Evolutionary conservation across 2,113 vertebrate genomes (phyloP).

Genomic region (Cololabis saira): DNA sequence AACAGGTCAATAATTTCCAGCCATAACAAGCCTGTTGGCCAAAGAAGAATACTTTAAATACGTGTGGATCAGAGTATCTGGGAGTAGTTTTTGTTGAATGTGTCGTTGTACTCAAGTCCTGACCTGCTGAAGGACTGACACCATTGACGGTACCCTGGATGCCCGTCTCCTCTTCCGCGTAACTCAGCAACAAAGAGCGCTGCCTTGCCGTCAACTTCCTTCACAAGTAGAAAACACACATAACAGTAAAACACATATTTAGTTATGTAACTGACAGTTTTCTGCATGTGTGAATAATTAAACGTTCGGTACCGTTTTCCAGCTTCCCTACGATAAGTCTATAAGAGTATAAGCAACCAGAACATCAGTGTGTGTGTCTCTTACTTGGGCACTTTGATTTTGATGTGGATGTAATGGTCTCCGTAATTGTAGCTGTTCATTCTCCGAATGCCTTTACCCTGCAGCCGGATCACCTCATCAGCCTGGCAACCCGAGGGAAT

Average conservation of each 20-base stretch:
- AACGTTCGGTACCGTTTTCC: too few species aligned
- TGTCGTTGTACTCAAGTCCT: neutral
- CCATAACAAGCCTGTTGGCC: too few species aligned
- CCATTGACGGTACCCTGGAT: slow-evolving; percentile 91
- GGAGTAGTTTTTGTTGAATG: neutral
- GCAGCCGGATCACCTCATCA: slow-evolving; percentile 90
- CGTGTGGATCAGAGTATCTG: too few species aligned
- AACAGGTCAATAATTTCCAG: too few species aligned
- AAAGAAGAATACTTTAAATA: too few species aligned
- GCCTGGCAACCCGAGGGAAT: slow-evolving; percentile 88
- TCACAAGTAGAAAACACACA: neutral
- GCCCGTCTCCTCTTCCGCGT: slow-evolving; percentile 90
- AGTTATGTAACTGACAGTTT: too few species aligned
- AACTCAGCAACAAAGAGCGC: slow-evolving; percentile 88
- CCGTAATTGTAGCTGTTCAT: slow-evolving; percentile 92
- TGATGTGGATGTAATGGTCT: slow-evolving; percentile 95
- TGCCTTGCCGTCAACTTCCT: slow-evolving; percentile 90
- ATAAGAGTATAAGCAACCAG: too few species aligned
- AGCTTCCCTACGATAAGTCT: neutral
- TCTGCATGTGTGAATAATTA: too few species aligned
- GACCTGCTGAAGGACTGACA: slow-evolving; percentile 44
- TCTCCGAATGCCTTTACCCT: slow-evolving; percentile 91
- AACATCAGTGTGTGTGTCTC: slow-evolving; percentile 27
- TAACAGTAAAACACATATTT: neutral
- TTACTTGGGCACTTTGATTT: slow-evolving; percentile 94